phyloP scores from a whole-genome alignment of 1,140 invertebrate genomes.

The silkworm (Bombyx mori) region ASM3026992v2 NC_085110.1:6938001-6938500 shows the following conservation, averaged over 20 bases:
- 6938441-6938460: slow-evolving; percentile 13
- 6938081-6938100: slow-evolving; percentile 47
- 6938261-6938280: slow-evolving; percentile 18
- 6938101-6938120: slow-evolving; percentile 56
- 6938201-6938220: slow-evolving; percentile 59
- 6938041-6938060: slow-evolving; percentile 39
- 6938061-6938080: slow-evolving; percentile 27
- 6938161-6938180: slow-evolving; percentile 49
- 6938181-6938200: slow-evolving; percentile 60
- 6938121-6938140: slow-evolving; percentile 44
- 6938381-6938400: slow-evolving; percentile 34
- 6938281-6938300: slow-evolving; percentile 45
- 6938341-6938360: slow-evolving; percentile 55
- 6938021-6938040: slow-evolving; percentile 19
- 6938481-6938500: no score
- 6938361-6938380: slow-evolving; percentile 25
- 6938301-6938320: slow-evolving; percentile 51
- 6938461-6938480: neutral
- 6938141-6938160: slow-evolving; percentile 60
- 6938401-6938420: slow-evolving; percentile 30
- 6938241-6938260: slow-evolving; percentile 61
- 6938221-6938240: slow-evolving; percentile 65
- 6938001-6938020: neutral
- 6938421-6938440: slow-evolving; percentile 35
- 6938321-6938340: slow-evolving; percentile 47